Percentiles rank a stretch among this genome's conserved stretches.
These are phyloP conservation scores for Crocallis elinguaria DNA, from an alignment of 2,888 invertebrate species.

Conservation along the genomic window DNA sequence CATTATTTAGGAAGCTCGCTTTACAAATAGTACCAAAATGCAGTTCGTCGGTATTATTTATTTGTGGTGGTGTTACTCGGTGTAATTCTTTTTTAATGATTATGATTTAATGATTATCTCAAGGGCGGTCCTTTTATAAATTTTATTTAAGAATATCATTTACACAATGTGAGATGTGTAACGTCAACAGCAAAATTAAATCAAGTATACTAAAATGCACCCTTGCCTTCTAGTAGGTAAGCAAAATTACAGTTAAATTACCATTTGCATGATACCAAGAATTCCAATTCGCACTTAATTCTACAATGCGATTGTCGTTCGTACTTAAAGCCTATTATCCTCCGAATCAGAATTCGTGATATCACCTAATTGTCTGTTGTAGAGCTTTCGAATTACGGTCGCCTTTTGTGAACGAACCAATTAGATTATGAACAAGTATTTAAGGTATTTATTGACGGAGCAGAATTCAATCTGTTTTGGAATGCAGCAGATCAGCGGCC, in stretches of 20 bases:
- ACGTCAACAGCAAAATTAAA: background rate
- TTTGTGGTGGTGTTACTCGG: too few relatives aligned
- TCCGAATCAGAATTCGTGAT: conserved; percentile 23
- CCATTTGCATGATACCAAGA: conserved; percentile 17
- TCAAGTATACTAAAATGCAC: background rate
- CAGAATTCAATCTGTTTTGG: conserved; percentile 40
- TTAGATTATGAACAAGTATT: conserved; percentile 28
- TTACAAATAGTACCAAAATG: too few relatives aligned
- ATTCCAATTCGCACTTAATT: conserved; percentile 23
- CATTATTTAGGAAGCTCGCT: too few relatives aligned
- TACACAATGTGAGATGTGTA: too few relatives aligned
- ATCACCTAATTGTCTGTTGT: conserved; percentile 27
- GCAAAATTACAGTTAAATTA: conserved; percentile 16
- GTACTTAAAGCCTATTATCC: conserved; percentile 25
- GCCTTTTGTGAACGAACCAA: conserved; percentile 24
- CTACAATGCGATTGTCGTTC: conserved; percentile 15
- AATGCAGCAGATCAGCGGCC: conserved; percentile 43
- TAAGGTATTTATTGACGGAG: conserved; percentile 1
- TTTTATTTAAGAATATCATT: too few relatives aligned
- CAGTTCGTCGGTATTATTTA: too few relatives aligned
- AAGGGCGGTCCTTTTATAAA: too few relatives aligned
- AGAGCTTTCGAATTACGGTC: conserved; percentile 26
- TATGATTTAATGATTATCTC: too few relatives aligned
- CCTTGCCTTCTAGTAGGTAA: background rate
- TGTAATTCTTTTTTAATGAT: too few relatives aligned